A percentile compares a stretch with the other conserved stretches of the same genome.
phyloP scores from a whole-genome alignment of 2,113 vertebrate species.

The Edolisoma coerulescens region DNA sequence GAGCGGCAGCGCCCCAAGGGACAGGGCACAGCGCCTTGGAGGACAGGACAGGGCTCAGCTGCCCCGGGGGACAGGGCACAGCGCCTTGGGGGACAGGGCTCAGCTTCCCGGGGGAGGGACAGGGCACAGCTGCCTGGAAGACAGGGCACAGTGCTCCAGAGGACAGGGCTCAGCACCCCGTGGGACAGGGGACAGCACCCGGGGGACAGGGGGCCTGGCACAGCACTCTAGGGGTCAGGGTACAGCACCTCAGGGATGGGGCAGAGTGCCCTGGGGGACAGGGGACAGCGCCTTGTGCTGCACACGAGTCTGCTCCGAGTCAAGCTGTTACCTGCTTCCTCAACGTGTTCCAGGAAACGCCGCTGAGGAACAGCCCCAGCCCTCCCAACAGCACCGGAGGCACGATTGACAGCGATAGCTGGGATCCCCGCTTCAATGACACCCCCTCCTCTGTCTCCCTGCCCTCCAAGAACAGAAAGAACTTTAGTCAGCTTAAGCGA shows the following conservation, averaged over 20 bases:
- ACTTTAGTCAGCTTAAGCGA: conserved; percentile 76
- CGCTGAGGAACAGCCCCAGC: conserved; percentile 88
- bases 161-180: background rate
- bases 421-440: conserved; percentile 80
- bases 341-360: conserved; percentile 71
- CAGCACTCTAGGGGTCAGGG: too few species aligned
- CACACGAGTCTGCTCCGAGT: accelerated
- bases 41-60: background rate
- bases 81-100: background rate
- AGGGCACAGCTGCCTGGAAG: too few species aligned
- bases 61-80: background rate
- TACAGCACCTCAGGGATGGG: background rate
- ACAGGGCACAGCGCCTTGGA: too few species aligned
- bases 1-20: background rate
- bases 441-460: conserved; percentile 58
- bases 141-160: background rate
- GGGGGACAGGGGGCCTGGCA: background rate
- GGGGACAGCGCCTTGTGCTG: accelerated
- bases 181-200: background rate
- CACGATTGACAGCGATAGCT: conserved; percentile 91
- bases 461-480: conserved; percentile 75
- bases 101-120: background rate
- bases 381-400: conserved; percentile 95
- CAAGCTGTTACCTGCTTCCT: background rate
- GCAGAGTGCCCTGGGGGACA: background rate